Conservation (phyloP, 2,113 vertebrate species). For the Bujurquina vittata region DNA sequence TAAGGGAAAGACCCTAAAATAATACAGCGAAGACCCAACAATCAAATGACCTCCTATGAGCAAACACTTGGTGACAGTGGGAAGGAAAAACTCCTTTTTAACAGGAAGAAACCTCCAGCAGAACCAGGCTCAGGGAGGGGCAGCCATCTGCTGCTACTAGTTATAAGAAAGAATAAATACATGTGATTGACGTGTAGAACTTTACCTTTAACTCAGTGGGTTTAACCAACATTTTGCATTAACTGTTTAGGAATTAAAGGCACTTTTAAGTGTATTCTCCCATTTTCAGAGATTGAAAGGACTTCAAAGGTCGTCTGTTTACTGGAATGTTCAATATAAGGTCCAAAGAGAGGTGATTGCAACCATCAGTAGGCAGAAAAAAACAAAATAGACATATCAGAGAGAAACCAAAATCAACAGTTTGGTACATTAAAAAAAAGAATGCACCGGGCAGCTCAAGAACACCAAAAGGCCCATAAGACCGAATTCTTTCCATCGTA, state of each 20-base stretch:
- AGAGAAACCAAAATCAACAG: background rate
- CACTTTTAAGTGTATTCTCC: background rate
- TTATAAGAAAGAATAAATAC: too few relatives aligned
- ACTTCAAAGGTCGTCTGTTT: background rate
- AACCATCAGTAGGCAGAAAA: background rate
- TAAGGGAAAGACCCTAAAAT: too few relatives aligned
- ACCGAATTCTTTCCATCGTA: background rate
- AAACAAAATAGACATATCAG: background rate
- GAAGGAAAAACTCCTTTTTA: too few relatives aligned
- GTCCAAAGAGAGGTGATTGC: too few relatives aligned
- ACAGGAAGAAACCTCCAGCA: too few relatives aligned
- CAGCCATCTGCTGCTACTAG: too few relatives aligned
- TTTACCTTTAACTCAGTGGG: background rate
- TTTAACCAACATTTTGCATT: background rate
- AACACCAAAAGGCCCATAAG: background rate
- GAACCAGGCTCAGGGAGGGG: too few relatives aligned
- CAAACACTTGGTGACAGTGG: too few relatives aligned
- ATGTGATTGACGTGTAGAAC: background rate
- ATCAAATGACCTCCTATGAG: too few relatives aligned
- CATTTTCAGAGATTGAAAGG: background rate
- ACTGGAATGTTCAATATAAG: background rate
- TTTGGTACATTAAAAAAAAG: too few relatives aligned
- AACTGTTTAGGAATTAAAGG: background rate
- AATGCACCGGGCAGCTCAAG: background rate
- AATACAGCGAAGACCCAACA: too few relatives aligned